Evolutionary conservation across 2,113 vertebrate species (phyloP), one percentile per base, ranked within the genome.

Genomic region (Rattus norvegicus): DNA sequence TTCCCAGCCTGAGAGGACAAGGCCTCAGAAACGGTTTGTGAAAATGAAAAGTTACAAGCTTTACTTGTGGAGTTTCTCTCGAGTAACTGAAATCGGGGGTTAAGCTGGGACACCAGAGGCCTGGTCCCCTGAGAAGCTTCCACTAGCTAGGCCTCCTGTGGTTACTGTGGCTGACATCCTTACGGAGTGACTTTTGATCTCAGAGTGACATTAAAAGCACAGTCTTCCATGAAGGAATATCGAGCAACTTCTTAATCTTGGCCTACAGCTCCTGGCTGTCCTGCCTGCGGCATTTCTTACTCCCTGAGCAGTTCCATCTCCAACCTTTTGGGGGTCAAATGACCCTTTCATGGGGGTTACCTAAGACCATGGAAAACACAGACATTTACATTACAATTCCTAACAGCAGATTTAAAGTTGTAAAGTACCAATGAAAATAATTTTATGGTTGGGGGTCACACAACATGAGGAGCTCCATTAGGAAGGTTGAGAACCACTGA

Each of bases 171-270:
- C 63, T 77, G 12, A 14, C 19, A 30, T 43, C 43, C 59, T 47
- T 10, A 36, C 2, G 20, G 36, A 39, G 20, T 84, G 73, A 54
- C n/a, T 81, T 93, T 33, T 75, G 36, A 83, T 22, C 61, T 83
- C 3, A 3, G 52, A 63, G 47, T 75, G 36, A 92, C 72, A 19
- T 36, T 84, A n/a, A 6, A 77, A 79, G 73, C 56, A 59, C 5
- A 56, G 24, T 19, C 63, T 28, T 70, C 47, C 28, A 52, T 75
- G 28, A 79, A 22, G 85, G 95, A 73, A 83, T 33, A 14, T 20
- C 30, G 2, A 86, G 79, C 19, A 76, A 59, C 75, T 84, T 93
- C 61, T 93, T 86, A 73, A 87, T 94, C 49, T 36, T 73, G n/a
- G 36, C 43, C 43, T 26, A 17, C 2, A 73, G 85, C 63, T 88